Evolutionary conservation across 2,797 vertebrate species (phyloP).

Genomic region (Bradypus variegatus): DNA sequence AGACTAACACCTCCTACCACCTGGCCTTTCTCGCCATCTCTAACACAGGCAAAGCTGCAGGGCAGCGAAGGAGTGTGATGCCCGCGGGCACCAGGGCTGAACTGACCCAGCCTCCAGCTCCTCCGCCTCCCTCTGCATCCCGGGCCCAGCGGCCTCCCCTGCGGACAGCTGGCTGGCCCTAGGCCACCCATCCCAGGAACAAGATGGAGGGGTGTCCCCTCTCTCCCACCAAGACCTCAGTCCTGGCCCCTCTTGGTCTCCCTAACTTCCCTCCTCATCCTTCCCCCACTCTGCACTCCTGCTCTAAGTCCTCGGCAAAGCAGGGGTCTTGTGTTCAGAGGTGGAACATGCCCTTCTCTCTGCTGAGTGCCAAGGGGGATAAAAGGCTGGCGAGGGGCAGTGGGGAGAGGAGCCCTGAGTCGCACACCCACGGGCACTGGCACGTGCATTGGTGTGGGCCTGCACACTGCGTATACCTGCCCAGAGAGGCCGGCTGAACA

Average conservation of each 20-base stretch:
- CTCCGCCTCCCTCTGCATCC: neutral
- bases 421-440: fast-evolving
- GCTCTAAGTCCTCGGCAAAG: neutral
- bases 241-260: neutral
- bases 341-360: neutral
- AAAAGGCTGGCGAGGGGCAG: neutral
- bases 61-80: neutral
- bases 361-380: neutral
- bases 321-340: neutral
- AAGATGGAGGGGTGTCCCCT: neutral
- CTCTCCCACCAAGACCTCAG: neutral
- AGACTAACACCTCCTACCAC: neutral
- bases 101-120: neutral
- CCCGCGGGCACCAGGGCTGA: neutral
- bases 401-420: neutral
- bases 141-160: neutral
- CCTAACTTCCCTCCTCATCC: neutral
- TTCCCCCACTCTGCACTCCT: neutral
- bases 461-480: neutral
- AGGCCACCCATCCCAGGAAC: neutral
- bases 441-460: fast-evolving
- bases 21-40: neutral
- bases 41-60: neutral
- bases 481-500: neutral
- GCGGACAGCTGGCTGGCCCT: neutral